Evolutionary conservation across 2,888 invertebrate genomes (phyloP), one percentile per base, ranked within the genome.

Genomic region (Clanis bilineata): DNA sequence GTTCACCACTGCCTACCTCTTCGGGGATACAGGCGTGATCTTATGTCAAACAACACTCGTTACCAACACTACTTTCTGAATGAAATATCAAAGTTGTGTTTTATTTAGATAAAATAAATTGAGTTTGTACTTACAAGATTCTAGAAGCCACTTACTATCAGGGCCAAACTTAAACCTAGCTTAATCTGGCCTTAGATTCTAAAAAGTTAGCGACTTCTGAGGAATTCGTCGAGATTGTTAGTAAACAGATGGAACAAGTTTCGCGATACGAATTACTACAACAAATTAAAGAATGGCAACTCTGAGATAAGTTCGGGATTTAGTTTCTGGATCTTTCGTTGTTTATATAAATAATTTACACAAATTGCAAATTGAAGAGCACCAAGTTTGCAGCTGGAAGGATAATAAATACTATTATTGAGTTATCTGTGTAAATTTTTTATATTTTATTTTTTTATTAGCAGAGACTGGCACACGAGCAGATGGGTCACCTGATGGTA

Each of bases 181-280:
- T 47, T 47, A 51, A 51, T 51, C 28, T 32, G 32, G 51, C 51
- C 32, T 32, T 32, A 51, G 28, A 32, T 32, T 18, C 32, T 18
- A 51, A 51, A 47, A 51, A 51, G 51, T 51, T 51, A 21, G 51
- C 9, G 15, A 51, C 32, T 51, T 32, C 32, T 51, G 28, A 28
- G 32, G 28, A 51, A 51, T 51, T 32, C 28, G 15, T 32, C 15
- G 18, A 10, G 51, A 28, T 51, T 51, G 51, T 51, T 51, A 32
- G 32, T 51, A 32, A 51, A 51, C 51, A 32, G 28, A 32, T 28
- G 32, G 32, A 9, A 2, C 12, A 32, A 51, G 28, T 51, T 51
- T 51, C 18, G 10, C 18, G 9, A 51, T 32, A 51, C 51, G 32
- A 51, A 51, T 32, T 32, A 51, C 51, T 47, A 45, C 12, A 51